These are phyloP conservation scores for Mesorhabditis spiculigera DNA, from an alignment of 2,888 invertebrate genomes.

Conservation along the genomic window DNA sequence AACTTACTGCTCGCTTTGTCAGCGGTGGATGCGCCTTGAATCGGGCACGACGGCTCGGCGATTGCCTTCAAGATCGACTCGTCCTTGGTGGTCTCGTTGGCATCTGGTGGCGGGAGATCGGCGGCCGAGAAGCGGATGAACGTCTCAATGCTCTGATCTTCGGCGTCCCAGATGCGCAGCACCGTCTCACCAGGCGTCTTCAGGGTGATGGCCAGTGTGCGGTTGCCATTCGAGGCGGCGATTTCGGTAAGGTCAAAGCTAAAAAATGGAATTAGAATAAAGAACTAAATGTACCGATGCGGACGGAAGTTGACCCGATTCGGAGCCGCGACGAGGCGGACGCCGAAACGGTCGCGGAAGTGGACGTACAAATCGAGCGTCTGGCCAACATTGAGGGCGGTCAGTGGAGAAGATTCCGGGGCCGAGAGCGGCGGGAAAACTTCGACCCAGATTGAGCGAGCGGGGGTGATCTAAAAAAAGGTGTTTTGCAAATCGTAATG, in stretches of 20 bases:
- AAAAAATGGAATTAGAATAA: neutral
- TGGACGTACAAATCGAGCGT: constrained; percentile 28
- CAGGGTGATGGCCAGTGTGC: constrained; percentile 33
- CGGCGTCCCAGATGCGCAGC: constrained; percentile 38
- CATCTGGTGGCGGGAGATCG: constrained; percentile 12
- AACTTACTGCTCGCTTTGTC: too few relatives aligned
- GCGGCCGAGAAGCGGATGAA: constrained; percentile 38
- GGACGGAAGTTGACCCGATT: constrained; percentile 35
- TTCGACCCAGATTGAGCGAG: constrained; percentile 34
- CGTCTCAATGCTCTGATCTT: constrained; percentile 23
- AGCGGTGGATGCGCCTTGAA: too few relatives aligned
- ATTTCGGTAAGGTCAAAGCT: constrained; percentile 48
- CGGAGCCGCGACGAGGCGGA: constrained; percentile 26
- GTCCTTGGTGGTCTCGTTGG: neutral
- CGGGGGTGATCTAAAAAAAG: constrained; percentile 19
- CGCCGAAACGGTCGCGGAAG: constrained; percentile 33
- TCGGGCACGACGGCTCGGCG: neutral
- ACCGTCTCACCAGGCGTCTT: constrained; percentile 47
- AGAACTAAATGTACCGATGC: constrained; percentile 22
- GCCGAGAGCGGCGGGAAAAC: constrained; percentile 22
- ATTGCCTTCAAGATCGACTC: neutral
- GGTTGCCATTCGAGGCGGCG: constrained; percentile 29
- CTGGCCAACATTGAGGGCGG: constrained; percentile 30
- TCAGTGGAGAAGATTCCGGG: neutral
- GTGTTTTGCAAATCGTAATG: neutral